Evolutionary conservation across 2,888 invertebrate species (phyloP), one percentile per base, ranked within the genome.

Genomic region (Chorisops tibialis): DNA sequence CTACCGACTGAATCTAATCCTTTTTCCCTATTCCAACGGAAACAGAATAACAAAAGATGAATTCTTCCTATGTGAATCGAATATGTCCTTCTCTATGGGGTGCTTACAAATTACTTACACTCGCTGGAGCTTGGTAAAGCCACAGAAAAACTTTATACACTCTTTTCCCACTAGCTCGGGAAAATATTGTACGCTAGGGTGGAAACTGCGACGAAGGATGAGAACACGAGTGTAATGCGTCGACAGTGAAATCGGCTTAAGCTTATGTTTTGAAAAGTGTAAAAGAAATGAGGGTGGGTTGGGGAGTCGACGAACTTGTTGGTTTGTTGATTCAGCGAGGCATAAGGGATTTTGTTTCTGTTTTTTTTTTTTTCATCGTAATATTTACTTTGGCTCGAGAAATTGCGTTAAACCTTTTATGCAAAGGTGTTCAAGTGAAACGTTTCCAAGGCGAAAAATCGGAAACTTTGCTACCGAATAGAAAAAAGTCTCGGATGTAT

Each of bases 361-460:
- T 19, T 19, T 18, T 19, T 22, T 47, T 47, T n/a, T 21, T 22
- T 47, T 45, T 21, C 22, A n/a, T 16, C 21, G 47, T 4, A 4
- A 45, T 18, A 4, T 19, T 19, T 14, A 9, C 19, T 7, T 9
- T 22, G 19, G 19, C 47, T 47, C n/a, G 19, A 19, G 21, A 47
- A 16, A 12, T 45, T 45, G 47, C 21, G 47, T 47, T 47, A 47
- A 47, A 47, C 47, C 47, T 47, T 47, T 47, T 47, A 47, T 47
- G 19, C 47, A 21, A 21, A 47, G 47, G 47, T 47, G 47, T 47
- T 47, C 47, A 47, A 21, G 47, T 21, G 47, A 47, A 47, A 21
- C 21, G 18, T 47, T 47, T 18, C 12, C 9, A 43, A 16, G 16
- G 16, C 9, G 16, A 24, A 3, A n/a, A 14, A 43, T 11, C n/a